These are phyloP conservation scores for Cheilosia impressa DNA, from an alignment of 2,888 invertebrate species.

Conservation along the genomic window DNA sequence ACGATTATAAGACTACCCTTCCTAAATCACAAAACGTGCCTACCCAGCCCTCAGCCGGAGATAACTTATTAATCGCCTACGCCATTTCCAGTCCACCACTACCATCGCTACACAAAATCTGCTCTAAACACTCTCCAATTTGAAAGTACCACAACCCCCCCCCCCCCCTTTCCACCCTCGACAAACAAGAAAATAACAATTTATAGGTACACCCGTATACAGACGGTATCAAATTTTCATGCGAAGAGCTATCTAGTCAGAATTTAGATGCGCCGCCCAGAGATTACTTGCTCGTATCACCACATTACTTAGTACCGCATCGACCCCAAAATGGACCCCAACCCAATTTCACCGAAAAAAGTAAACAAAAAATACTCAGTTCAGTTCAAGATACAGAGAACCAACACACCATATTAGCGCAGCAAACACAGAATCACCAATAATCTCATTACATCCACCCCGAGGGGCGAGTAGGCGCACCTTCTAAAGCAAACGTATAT, in stretches of 20 bases:
- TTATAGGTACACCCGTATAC: background rate
- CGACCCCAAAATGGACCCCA: constrained; percentile 17
- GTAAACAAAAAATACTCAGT: constrained; percentile 12
- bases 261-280: constrained; percentile 28
- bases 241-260: background rate
- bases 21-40: background rate
- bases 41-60: background rate
- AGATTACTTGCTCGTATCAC: constrained; percentile 36
- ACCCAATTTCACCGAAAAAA: background rate
- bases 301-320: constrained; percentile 46
- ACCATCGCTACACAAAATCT: background rate
- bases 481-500: background rate
- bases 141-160: background rate
- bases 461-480: background rate
- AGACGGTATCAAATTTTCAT: constrained; percentile 17
- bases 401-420: constrained; percentile 40
- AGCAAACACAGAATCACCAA: constrained; percentile 51
- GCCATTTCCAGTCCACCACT: background rate
- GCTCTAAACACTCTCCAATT: background rate
- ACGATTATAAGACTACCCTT: background rate
- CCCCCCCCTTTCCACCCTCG: too few species aligned
- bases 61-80: background rate
- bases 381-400: background rate
- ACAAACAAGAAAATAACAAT: background rate
- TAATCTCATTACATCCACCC: constrained; percentile 38